phyloP scores from a whole-genome alignment of 2,797 vertebrate genomes.

The Chloroceryle amazona region DNA sequence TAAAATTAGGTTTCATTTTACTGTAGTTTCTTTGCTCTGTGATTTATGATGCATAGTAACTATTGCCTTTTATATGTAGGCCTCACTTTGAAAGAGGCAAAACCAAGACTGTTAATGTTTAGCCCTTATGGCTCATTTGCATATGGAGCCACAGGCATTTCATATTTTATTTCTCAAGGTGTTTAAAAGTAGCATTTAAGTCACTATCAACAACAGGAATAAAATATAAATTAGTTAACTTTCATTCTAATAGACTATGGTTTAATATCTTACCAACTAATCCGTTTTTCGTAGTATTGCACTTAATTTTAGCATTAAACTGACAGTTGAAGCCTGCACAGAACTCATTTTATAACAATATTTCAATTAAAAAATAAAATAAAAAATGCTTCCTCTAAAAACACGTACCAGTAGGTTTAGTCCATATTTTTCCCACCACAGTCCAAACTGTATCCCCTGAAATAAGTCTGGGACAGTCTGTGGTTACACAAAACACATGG shows the following conservation, averaged over 20 bases:
- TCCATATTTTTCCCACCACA: background rate
- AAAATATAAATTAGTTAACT: background rate
- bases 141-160: background rate
- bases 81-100: background rate
- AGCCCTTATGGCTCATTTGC: background rate
- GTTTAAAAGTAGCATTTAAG: background rate
- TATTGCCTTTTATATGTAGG: background rate
- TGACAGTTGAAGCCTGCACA: background rate
- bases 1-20: background rate
- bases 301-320: conserved; percentile 12
- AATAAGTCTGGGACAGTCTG: background rate
- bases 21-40: background rate
- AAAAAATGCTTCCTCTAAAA: background rate
- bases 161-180: background rate
- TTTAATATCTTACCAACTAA: background rate
- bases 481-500: background rate
- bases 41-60: background rate
- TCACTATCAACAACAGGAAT: background rate
- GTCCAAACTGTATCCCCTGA: background rate
- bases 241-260: background rate
- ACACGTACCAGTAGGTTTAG: background rate
- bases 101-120: background rate
- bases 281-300: conserved; percentile 26
- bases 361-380: background rate
- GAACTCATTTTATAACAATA: background rate